Conservation (phyloP, 2,888 invertebrate species). For the Eupithecia pulchellata region DNA sequence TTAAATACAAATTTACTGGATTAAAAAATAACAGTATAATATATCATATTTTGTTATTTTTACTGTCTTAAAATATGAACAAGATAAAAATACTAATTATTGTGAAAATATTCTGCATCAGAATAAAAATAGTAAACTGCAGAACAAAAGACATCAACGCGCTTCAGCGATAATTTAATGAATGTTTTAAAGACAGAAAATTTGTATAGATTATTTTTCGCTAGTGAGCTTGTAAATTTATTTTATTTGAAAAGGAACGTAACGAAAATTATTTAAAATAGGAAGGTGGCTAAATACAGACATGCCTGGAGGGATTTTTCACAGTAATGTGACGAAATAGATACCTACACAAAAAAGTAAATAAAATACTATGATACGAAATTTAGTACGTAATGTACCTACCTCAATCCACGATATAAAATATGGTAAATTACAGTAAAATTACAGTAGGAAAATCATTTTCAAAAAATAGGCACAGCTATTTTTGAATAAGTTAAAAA, state of each 20-base stretch:
- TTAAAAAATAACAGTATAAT: background rate
- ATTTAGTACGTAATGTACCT: too few relatives aligned
- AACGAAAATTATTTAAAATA: background rate
- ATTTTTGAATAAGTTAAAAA: too few relatives aligned
- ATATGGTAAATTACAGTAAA: too few relatives aligned
- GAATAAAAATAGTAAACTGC: background rate
- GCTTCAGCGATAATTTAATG: constrained; percentile 13
- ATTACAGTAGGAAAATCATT: too few relatives aligned
- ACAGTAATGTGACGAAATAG: background rate
- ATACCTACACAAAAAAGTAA: too few relatives aligned
- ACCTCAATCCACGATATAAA: too few relatives aligned
- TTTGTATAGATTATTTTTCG: background rate
- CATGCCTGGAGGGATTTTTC: background rate
- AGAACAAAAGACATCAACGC: constrained; percentile 64
- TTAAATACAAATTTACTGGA: background rate
- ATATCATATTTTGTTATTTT: background rate
- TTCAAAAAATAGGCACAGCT: too few relatives aligned
- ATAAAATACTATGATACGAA: too few relatives aligned
- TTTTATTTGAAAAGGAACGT: background rate
- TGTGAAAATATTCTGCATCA: background rate
- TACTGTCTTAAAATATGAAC: background rate
- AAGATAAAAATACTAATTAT: background rate
- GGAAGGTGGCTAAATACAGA: background rate
- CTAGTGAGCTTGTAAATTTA: background rate
- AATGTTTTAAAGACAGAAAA: background rate